Base-by-base conservation (phyloP, 23 tunicate genomes). In the Halocynthia roretzi region DNA sequence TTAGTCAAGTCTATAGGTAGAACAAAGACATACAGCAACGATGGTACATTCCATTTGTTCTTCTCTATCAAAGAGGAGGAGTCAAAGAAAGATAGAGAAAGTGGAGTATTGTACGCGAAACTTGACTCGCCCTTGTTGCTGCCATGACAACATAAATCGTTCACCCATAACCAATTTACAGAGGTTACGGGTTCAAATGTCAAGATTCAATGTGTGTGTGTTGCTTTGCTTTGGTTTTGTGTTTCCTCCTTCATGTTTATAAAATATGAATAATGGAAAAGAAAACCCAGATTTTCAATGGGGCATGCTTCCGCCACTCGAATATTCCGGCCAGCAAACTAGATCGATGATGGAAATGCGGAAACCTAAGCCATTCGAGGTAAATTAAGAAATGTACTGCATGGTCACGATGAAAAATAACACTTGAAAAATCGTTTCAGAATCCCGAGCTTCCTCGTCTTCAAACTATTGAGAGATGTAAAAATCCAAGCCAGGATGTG, bases 331-430 rank as follows among this genome's bases (percentile, higher is more conserved):
- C 8, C 86, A 83, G 67, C 53, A 75, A 14, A 83, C 86, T 6
- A 50, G 86, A 23, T 83, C 86, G 2, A 83, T 83, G 86, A n/a
- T 83, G 54, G 86, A 83, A 54, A 83, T 83, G 86, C 51, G 62
- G 55, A 83, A 65, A 19, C 86, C 86, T n/a, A 75, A 76, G 67
- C 76, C 86, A 6, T 83, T 54, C 20, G 81, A 60, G 54, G 86
- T 83, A 15, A 72, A 81, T 51, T 72, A 22, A 17, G 0, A n/a
- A 63, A 67, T 51, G 6, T 49, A 50, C 8, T 52, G 71, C 22
- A 15, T 11, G 23, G n/a, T 67, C 22, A 67, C n/a, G 71, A 11
- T 67, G n/a, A 21, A 2, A 49, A 40, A 71, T 31, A 31, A 31
- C 44, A 10, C 57, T 9, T 12, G n/a, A 5, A 50, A 44, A 10